Evolutionary conservation across 2,113 vertebrate species (phyloP), one percentile per base, ranked within the genome.

Genomic region (Mesitornis unicolor): DNA sequence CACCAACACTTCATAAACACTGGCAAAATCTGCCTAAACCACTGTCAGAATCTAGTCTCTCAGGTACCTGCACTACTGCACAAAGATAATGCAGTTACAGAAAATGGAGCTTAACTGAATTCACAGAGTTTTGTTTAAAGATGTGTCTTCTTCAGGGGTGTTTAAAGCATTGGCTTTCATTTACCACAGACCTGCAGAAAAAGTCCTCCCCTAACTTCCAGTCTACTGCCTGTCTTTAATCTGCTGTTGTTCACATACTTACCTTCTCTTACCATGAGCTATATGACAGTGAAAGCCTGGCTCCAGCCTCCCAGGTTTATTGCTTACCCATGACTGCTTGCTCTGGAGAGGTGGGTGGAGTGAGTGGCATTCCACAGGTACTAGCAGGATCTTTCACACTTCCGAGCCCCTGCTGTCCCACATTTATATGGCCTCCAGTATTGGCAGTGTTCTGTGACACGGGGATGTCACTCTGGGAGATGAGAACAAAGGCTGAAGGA

Each of bases 331-430:
- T 97, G 80, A 98, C 87, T 14, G 98, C 98, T 97, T 99, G 99
- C 87, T 99, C 99, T 33, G 99, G 99, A 84, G 99, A 99, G 13
- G 99, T 99, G 57, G 99, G 99, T 20, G 99, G 99, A 11, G 99
- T 99, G 56, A 99, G 99, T 7, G 99, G 99, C 97, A 99, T 98
- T 92, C 99, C 99, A 97, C 99, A 99, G 98, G 98, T 98, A 95
- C 98, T 99, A 13, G 93, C 89, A 95, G 98, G 98, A 97, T 99
- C 99, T 95, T 99, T 99, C 95, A 95, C 42, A 45, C 98, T 98
- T 63, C 98, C 98, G 73, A 98, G 98, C 64, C 98, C 98, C 90
- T 97, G 98, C 84, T 98, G 98, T 40, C 95, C 97, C 71, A 92
- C 84, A 70, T 92, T 94, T 68, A 96, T 67, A n/a, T 98, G 98